phyloP scores from a whole-genome alignment of 1,140 invertebrate species.

The Tetragnatha versicolor region DNA sequence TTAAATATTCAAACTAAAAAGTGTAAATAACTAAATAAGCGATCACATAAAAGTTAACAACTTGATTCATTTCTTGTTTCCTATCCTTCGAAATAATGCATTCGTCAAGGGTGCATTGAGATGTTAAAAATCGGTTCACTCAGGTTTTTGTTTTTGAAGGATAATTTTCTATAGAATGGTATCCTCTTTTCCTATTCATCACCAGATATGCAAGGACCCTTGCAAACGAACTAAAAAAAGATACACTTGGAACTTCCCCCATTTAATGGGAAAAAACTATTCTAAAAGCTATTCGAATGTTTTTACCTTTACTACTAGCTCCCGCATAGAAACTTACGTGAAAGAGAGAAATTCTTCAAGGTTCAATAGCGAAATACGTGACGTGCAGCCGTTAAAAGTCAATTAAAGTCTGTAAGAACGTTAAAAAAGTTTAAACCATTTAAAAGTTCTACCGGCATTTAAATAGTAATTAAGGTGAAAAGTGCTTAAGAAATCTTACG shows the following conservation, averaged over 20 bases:
- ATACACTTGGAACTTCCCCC: neutral
- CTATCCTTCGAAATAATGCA: constrained; percentile 6
- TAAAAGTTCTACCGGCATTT: constrained; percentile 8
- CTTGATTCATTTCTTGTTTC: constrained; percentile 6
- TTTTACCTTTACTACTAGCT: too few species aligned
- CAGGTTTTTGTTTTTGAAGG: neutral
- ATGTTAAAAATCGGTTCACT: constrained; percentile 7
- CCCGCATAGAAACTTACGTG: neutral
- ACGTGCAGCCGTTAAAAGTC: constrained; percentile 33
- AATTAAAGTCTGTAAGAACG: constrained; percentile 1
- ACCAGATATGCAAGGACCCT: neutral
- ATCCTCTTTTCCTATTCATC: constrained; percentile 15
- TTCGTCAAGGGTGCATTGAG: constrained; percentile 18
- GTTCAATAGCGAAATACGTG: constrained; percentile 2
- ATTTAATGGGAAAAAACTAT: too few species aligned
- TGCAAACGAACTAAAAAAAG: neutral
- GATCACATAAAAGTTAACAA: constrained; percentile 1
- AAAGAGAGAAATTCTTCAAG: neutral
- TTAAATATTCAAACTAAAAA: constrained; percentile 11
- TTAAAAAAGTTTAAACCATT: constrained; percentile 31
- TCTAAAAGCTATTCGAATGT: too few species aligned
- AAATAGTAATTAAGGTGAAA: constrained; percentile 29
- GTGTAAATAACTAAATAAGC: neutral
- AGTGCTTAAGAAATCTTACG: neutral
- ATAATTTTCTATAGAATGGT: neutral